Base-by-base conservation (phyloP, 1,140 invertebrate genomes). In the Helicoverpa zea region DNA sequence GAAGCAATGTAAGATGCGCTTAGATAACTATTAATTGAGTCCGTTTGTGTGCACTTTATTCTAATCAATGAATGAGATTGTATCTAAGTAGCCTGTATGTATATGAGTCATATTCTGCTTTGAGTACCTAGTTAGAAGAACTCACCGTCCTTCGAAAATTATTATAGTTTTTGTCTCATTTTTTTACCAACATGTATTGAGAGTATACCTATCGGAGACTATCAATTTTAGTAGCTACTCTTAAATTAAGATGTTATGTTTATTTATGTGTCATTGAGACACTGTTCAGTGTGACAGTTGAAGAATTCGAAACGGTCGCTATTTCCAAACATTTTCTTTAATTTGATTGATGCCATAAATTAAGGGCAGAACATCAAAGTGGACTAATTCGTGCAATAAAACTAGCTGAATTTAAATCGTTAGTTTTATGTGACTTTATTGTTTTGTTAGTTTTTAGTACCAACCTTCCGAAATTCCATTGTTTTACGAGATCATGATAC, bases 341-440 rank as follows among this genome's bases (percentile, higher is more conserved):
- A 7, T 70, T 52, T 18, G 51, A 51, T 52, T 51, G 16, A 13
- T 35, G 18, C 63, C 61, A 49, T 54, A 81, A 75, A 81, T 81
- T 68, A 70, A 59, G 29, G 58, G 12, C 13, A 51, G n/a, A 12
- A 58, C 76, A 77, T 78, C 66, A 81, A 81, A 81, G 75, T 56
- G 29, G 30, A 78, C 23, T 59, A 59, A 76, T 72, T 77, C 80
- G 11, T 56, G 14, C 18, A 56, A 51, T 81, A 73, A 81, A 74
- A 81, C 29, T 74, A 2, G 49, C 58, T 54, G 30, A 35, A 75
- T 64, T 74, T 30, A 18, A 51, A 49, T 35, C 30, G 70, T 79
- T 56, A 82, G 61, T 74, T 74, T 68, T 56, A 52, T 72, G 54
- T 72, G 74, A 70, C 61, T 61, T 23, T 43, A 47, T 35, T 74